Evolutionary conservation across 2,113 vertebrate genomes (phyloP).

Genomic region (Empidonax traillii): DNA sequence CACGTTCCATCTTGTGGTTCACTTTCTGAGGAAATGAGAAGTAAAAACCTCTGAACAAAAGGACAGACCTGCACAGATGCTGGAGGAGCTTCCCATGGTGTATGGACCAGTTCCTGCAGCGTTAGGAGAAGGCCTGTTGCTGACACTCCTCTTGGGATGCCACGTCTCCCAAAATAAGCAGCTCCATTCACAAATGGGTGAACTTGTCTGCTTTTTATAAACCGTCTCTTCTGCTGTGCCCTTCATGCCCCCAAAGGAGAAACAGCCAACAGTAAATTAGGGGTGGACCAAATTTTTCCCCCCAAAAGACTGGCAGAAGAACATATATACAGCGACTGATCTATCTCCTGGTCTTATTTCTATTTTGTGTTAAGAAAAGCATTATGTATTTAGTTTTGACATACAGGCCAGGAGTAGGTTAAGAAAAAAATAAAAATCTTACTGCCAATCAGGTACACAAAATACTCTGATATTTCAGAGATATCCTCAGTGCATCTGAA

Average conservation of each 20-base stretch:
- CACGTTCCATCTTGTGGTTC: not conserved
- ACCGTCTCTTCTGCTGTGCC: not conserved
- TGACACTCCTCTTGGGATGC: not conserved
- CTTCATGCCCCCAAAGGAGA: not conserved
- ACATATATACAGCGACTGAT: not conserved
- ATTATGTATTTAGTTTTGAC: not conserved
- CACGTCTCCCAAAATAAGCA: not conserved
- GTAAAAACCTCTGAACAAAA: not conserved
- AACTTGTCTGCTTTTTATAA: not conserved
- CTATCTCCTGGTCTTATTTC: not conserved
- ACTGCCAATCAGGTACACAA: not conserved
- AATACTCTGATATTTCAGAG: not conserved
- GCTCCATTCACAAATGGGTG: not conserved
- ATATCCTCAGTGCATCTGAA: not conserved
- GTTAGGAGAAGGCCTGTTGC: not conserved
- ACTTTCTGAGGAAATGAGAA: not conserved
- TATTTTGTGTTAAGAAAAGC: not conserved
- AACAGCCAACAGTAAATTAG: not conserved
- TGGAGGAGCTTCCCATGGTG: not conserved
- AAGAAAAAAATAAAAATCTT: not conserved
- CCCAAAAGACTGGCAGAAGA: not conserved
- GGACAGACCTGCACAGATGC: not conserved
- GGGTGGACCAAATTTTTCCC: not conserved
- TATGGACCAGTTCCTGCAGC: not conserved
- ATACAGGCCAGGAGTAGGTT: not conserved